Base-by-base conservation (phyloP, 2,113 vertebrate genomes). In the Leuciscus idus region DNA sequence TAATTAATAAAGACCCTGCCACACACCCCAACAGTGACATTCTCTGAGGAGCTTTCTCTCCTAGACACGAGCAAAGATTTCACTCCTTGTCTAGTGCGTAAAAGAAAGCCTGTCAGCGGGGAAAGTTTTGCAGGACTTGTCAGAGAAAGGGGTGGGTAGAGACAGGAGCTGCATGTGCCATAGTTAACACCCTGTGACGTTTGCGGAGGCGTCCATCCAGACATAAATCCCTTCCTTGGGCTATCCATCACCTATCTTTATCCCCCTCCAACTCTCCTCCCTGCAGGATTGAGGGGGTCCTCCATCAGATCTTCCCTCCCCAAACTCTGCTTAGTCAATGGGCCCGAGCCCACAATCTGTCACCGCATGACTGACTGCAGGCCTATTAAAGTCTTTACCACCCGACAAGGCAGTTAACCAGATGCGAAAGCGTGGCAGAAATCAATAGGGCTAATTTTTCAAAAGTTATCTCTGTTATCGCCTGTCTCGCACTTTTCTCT, bases 111-210 rank as follows among this genome's bases (percentile, higher is more conserved):
- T 81, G 78, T 81, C 78, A 81, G 36, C 5, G 6, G 28, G 39
- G n/a, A 48, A 83, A 70, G 46, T 83, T 83, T 83, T 83, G 61
- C 81, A 70, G 81, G 43, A 83, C 81, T 83, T 83, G 84, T 85
- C 86, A 92, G 92, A 92, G 92, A 93, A 88, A 90, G 88, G 89
- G 92, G 92, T 89, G 90, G 91, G 89, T 91, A 85, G 90, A 86
- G 90, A 91, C 88, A 3, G 36, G 85, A 88, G 85, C 89, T 90
- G 91, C 90, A 89, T 82, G 79, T 89, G 88, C 81, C 87, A 74
- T 55, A 52, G 68, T 36, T 86, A 85, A 87, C 86, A 86, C 85
- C 78, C 77, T 39, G 81, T 84, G 88, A 87, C 85, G 79, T 89
- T 48, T 81, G 78, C 48, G 70, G 83, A 75, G 84, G 88, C 57